These are phyloP conservation scores for Oncorhynchus keta DNA, from an alignment of 2,113 vertebrate genomes.

Conservation along the genomic window DNA sequence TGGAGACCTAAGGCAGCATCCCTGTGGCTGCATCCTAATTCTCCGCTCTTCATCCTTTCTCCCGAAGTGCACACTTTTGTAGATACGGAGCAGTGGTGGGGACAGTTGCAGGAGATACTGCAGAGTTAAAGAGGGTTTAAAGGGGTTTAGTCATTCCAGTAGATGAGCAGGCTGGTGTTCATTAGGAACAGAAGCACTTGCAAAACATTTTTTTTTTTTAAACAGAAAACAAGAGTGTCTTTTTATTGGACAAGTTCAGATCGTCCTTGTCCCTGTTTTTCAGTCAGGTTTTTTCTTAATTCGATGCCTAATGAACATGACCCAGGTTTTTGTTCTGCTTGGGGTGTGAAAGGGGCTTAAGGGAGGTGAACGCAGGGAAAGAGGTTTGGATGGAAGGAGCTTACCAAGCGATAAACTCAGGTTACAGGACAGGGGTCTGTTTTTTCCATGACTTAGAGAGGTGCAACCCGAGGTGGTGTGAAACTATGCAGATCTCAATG, in stretches of 20 bases:
- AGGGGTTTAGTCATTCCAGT: not conserved
- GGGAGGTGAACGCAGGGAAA: not conserved
- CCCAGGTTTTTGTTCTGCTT: too few relatives aligned
- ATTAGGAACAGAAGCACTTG: not conserved
- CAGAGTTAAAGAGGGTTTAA: not conserved
- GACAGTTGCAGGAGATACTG: not conserved
- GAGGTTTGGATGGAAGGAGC: not conserved
- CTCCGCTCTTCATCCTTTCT: too few relatives aligned
- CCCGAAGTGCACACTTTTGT: too few relatives aligned
- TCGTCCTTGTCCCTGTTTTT: too few relatives aligned
- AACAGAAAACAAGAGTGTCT: too few relatives aligned
- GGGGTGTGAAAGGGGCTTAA: too few relatives aligned
- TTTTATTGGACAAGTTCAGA: too few relatives aligned
- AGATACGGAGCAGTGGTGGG: not conserved
- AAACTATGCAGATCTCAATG: conserved; percentile 23
- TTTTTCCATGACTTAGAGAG: not conserved
- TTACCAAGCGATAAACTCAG: not conserved
- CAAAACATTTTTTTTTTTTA: too few relatives aligned
- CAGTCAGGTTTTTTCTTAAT: too few relatives aligned
- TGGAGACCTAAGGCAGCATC: too few relatives aligned
- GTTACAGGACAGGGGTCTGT: not conserved
- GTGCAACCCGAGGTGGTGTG: not conserved
- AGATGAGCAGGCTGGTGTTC: not conserved
- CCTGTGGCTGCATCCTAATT: too few relatives aligned
- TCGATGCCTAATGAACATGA: too few relatives aligned